Conservation (phyloP, 2,888 invertebrate species). For the Plagodis pulveraria region DNA sequence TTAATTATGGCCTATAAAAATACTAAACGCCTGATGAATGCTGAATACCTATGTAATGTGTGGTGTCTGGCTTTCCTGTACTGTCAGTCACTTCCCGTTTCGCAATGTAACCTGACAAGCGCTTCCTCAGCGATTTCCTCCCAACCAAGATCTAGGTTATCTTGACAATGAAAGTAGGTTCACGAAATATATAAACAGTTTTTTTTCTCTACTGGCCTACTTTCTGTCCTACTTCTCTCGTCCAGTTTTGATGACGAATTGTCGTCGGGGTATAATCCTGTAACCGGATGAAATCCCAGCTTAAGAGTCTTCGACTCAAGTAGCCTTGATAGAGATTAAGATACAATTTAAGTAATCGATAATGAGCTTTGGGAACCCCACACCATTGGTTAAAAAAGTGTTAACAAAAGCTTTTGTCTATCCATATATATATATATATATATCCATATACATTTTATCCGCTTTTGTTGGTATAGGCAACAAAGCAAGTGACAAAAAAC, state of each 20-base stretch:
- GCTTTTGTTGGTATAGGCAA: no score
- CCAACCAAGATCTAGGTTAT: conserved; percentile 13
- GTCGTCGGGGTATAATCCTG: conserved; percentile 18
- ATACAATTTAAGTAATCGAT: conserved; percentile 3
- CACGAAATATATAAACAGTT: conserved; percentile 17
- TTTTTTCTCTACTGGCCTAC: conserved; percentile 11
- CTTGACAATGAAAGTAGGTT: conserved; percentile 13
- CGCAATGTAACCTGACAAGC: conserved; percentile 8
- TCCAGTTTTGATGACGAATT: conserved; percentile 24
- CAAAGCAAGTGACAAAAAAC: background rate
- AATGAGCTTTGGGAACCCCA: background rate
- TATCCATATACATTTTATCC: no score
- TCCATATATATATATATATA: no score
- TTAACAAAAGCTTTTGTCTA: no score
- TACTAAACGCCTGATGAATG: no score
- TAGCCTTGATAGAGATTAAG: conserved; percentile 15
- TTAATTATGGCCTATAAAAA: no score
- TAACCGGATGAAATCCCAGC: conserved; percentile 10
- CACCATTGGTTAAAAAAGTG: background rate
- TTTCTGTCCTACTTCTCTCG: conserved; percentile 16
- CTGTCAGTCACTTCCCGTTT: conserved; percentile 13
- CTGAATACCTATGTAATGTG: no score
- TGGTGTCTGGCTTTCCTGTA: background rate
- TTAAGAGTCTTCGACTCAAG: conserved; percentile 11
- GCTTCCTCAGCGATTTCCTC: conserved; percentile 16